These are phyloP conservation scores for Patiria miniata DNA, from an alignment of 35 echinoderm and acorn worm genomes.

Conservation along the genomic window DNA sequence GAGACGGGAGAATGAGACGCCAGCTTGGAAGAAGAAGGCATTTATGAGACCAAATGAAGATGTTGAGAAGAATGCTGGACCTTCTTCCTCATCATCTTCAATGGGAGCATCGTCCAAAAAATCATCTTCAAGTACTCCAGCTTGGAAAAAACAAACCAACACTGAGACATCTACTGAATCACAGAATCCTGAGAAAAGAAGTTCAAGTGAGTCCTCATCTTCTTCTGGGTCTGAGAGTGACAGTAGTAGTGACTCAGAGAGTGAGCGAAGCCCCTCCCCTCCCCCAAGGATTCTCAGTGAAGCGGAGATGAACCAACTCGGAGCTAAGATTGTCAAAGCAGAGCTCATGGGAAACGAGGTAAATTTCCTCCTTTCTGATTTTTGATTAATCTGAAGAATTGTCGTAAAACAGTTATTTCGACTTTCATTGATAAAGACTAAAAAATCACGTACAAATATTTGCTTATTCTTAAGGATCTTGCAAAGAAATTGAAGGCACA, in stretches of 20 bases:
- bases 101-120: background rate
- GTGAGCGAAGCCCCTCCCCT: conserved; percentile 45
- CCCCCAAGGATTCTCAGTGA: conserved; percentile 77
- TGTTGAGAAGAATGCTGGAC: background rate
- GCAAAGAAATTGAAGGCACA: conserved; percentile 74
- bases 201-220: conserved; percentile 20
- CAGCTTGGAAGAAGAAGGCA: conserved; percentile 63
- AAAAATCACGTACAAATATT: no score
- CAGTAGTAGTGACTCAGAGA: conserved; percentile 11
- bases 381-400: background rate
- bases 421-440: no score
- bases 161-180: conserved; percentile 18
- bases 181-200: background rate
- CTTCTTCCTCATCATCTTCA: conserved; percentile 3
- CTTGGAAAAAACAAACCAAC: conserved; percentile 65
- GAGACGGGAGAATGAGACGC: conserved; percentile 17
- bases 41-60: conserved; percentile 87
- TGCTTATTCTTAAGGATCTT: conserved; percentile 60
- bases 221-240: conserved; percentile 53
- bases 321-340: conserved; percentile 90
- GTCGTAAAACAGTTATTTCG: no score
- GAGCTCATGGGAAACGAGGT: conserved; percentile 98
- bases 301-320: conserved; percentile 95
- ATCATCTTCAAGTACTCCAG: conserved; percentile 25
- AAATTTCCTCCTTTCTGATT: background rate